Evolutionary conservation across 1,140 invertebrate genomes (phyloP), one percentile per base, ranked within the genome.

Genomic region (Nautilus pompilius): DNA sequence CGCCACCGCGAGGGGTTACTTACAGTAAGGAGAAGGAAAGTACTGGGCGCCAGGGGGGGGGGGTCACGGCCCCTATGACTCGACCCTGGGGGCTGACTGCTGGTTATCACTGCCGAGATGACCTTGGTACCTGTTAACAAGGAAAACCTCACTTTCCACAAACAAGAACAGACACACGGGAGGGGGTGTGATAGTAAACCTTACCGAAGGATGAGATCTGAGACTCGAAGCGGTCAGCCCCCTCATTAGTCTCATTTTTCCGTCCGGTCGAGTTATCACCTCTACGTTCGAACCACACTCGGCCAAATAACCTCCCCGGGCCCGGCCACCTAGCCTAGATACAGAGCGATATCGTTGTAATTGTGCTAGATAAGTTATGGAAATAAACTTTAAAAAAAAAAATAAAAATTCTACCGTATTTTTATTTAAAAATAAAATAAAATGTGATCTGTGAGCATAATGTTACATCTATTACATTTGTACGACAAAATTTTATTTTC

Each of bases 201-300:
- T 10, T 58, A 58, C 56, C 24, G 56, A 58, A 36, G 56, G 56
- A 34, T 58, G 32, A 34, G 56, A 5, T 28, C 41, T 58, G 3
- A 58, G 20, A 24, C 56, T 58, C n/a, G n/a, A 13, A 3, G 24
- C 15, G 22, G 13, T 58, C 36, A 58, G n/a, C 41, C 56, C 56
- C 32, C 41, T 58, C 30, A 58, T 13, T 6, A 46, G 45, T 13
- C 45, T 46, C 45, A 46, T 46, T 17, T 5, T 46, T 46, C 3
- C 24, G n/a, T 3, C 24, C 3, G 45, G n/a, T 46, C 24, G 45
- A 5, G 3, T 17, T 17, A 46, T 17, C 17, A 46, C 45, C 3
- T 20, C n/a, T 20, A 5, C 45, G n/a, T 5, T 30, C 32, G 29
- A 30, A 30, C 3, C n/a, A 55, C n/a, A 30, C 8, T 20, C 26